Conservation (phyloP, 2,797 vertebrate species). For the Chloroceryle inda region DNA sequence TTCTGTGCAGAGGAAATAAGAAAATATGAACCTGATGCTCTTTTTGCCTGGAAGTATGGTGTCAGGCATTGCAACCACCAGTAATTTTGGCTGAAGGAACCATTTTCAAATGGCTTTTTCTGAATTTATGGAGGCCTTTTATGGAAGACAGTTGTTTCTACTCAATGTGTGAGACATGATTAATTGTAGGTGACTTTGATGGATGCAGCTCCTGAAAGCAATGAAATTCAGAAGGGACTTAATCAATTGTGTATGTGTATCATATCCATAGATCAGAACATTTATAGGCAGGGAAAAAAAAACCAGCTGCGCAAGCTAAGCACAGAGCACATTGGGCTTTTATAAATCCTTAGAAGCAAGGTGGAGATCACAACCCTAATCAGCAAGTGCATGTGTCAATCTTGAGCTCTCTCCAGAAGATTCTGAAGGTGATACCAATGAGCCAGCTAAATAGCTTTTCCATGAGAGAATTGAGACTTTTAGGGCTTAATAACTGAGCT, state of each 20-base stretch:
- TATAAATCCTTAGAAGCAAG: conserved; percentile 27
- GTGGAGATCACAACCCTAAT: background rate
- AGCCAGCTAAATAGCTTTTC: conserved; percentile 7
- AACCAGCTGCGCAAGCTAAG: background rate
- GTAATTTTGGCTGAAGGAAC: background rate
- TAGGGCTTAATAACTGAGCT: conserved; percentile 34
- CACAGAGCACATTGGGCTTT: background rate
- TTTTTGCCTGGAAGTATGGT: background rate
- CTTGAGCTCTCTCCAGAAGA: conserved; percentile 4
- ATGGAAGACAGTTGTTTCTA: background rate
- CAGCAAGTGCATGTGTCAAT: background rate
- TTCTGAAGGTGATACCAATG: conserved; percentile 37
- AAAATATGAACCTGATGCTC: background rate
- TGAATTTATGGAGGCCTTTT: background rate
- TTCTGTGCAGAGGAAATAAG: background rate
- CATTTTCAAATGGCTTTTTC: background rate
- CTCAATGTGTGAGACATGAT: background rate
- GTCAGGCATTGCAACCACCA: background rate
- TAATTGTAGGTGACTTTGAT: conserved; percentile 42
- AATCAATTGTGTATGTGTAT: background rate
- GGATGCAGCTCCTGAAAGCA: background rate
- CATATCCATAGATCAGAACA: background rate
- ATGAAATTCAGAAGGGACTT: background rate
- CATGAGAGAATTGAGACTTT: background rate
- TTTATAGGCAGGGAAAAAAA: background rate